Percentiles rank a stretch among this genome's conserved stretches.
Evolutionary conservation across 2,888 invertebrate genomes (phyloP).

Genomic region (Helleia helle): DNA sequence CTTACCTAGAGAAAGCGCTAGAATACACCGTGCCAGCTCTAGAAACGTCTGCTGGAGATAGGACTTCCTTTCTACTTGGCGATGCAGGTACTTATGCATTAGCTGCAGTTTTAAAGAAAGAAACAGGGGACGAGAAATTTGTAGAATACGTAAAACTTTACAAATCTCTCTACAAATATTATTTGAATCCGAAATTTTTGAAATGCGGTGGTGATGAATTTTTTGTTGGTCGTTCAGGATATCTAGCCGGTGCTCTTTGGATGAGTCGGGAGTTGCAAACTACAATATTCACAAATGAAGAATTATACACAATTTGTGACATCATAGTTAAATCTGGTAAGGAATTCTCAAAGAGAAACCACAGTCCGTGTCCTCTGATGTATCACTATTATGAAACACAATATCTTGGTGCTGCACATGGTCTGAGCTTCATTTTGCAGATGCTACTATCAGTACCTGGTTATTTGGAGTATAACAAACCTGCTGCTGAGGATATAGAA

Average conservation of each 20-base stretch:
- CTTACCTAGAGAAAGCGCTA: constrained; percentile 73
- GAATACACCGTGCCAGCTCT: constrained; percentile 78
- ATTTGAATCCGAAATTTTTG: constrained; percentile 63
- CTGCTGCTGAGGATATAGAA: constrained; percentile 75
- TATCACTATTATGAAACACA: constrained; percentile 83
- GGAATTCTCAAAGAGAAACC: constrained; percentile 74
- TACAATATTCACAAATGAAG: constrained; percentile 49
- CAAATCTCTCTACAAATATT: constrained; percentile 45
- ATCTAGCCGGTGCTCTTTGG: constrained; percentile 84
- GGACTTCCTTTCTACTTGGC: constrained; percentile 84
- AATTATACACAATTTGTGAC: constrained; percentile 78
- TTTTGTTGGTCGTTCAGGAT: constrained; percentile 90
- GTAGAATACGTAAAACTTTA: constrained; percentile 43
- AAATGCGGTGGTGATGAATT: constrained; percentile 86
- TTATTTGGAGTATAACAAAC: constrained; percentile 68
- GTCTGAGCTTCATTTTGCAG: constrained; percentile 70
- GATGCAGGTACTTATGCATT: constrained; percentile 85
- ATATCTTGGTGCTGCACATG: constrained; percentile 82
- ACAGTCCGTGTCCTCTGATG: constrained; percentile 81
- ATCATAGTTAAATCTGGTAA: constrained; percentile 81
- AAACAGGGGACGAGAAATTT: constrained; percentile 53
- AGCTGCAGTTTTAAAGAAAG: constrained; percentile 76
- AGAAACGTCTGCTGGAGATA: constrained; percentile 71
- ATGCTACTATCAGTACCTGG: constrained; percentile 66
- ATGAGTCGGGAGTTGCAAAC: constrained; percentile 72